Percentiles rank a stretch among this genome's conserved stretches.
Conservation (phyloP, 1,140 invertebrate genomes). For the Hylaeus volcanicus region DNA sequence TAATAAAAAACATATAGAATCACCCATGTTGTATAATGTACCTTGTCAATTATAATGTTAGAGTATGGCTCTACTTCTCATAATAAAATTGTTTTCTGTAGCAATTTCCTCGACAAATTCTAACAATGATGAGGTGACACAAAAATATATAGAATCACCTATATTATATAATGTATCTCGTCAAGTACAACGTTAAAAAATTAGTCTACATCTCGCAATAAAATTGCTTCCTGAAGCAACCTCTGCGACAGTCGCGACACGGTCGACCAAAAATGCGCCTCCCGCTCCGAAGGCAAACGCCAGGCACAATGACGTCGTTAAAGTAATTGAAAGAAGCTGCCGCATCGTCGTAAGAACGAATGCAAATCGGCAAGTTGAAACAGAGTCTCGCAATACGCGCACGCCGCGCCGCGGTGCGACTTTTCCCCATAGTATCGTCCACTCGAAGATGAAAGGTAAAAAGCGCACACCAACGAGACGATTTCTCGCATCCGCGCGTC, state of each 20-base stretch:
- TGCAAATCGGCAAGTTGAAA: slow-evolving; percentile 21
- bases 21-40: no score
- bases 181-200: no score
- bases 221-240: no score
- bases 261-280: background rate
- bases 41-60: no score
- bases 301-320: slow-evolving; percentile 7
- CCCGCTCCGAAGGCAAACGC: background rate
- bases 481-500: slow-evolving; percentile 58
- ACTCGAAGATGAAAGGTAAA: slow-evolving; percentile 46
- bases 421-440: slow-evolving; percentile 32
- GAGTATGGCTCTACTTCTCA: no score
- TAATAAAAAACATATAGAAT: no score
- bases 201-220: no score
- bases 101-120: no score
- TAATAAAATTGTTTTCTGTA: no score
- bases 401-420: slow-evolving; percentile 22
- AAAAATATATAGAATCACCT: no score
- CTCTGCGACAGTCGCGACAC: background rate
- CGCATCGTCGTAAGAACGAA: background rate
- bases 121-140: no score
- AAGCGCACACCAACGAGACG: slow-evolving; percentile 45
- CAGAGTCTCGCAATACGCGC: slow-evolving; percentile 24
- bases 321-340: slow-evolving; percentile 11
- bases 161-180: no score